These are phyloP conservation scores for Salticus scenicus DNA, from an alignment of 2,888 invertebrate genomes.

Conservation along the genomic window DNA sequence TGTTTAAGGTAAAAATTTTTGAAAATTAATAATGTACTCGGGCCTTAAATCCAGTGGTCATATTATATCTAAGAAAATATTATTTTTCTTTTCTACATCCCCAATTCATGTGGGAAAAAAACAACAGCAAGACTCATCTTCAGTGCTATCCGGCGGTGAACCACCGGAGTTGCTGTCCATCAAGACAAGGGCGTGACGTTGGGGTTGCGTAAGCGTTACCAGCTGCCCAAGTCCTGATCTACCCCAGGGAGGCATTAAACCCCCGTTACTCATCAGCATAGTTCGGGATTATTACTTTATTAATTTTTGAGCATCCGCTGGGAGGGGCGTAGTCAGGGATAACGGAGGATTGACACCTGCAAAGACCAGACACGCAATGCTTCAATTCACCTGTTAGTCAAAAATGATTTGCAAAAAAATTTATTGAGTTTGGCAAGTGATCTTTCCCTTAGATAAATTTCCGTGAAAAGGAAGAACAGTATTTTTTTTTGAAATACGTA, in stretches of 20 bases:
- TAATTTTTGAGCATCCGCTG: conserved; percentile 64
- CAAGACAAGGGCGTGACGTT: conserved; percentile 51
- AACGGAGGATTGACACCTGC: conserved; percentile 61
- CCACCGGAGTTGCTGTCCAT: conserved; percentile 24
- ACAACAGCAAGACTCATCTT: no score
- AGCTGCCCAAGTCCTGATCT: conserved; percentile 47
- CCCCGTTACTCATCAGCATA: conserved; percentile 71
- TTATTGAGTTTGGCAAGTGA: no score
- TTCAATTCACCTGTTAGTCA: neutral
- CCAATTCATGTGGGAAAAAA: conserved; percentile 19
- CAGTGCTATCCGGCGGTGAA: conserved; percentile 1
- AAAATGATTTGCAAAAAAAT: no score
- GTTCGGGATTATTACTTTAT: conserved; percentile 67
- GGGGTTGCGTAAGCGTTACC: conserved; percentile 63
- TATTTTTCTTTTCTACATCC: no score
- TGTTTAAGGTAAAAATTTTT: no score
- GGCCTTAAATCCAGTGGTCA: no score
- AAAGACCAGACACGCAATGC: neutral
- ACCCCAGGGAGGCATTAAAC: conserved; percentile 68
- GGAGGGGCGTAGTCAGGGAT: conserved; percentile 28
- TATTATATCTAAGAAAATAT: no score
- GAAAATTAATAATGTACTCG: no score
- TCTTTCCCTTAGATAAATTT: no score
- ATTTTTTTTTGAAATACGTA: no score
- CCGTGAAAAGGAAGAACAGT: no score